Conservation (phyloP, 2,888 invertebrate genomes). For the Polyommatus icarus region DNA sequence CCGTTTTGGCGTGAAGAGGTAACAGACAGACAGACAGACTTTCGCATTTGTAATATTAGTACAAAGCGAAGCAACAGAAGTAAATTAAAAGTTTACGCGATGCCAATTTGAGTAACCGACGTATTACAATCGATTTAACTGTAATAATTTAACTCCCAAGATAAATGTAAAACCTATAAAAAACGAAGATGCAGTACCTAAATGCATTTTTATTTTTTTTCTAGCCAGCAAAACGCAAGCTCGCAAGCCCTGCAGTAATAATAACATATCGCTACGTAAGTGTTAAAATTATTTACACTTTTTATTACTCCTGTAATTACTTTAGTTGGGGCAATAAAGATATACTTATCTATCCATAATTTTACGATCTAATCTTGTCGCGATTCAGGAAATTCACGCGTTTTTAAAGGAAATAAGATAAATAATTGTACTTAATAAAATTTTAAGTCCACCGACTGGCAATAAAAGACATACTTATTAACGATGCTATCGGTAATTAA, state of each 20-base stretch:
- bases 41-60: too few relatives aligned
- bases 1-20: too few relatives aligned
- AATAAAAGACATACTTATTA: neutral
- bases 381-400: neutral
- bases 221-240: too few relatives aligned
- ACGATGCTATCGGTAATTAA: neutral
- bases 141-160: too few relatives aligned
- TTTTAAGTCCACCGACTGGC: neutral
- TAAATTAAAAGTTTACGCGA: too few relatives aligned
- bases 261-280: neutral
- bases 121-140: too few relatives aligned
- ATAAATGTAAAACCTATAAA: too few relatives aligned
- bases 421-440: neutral
- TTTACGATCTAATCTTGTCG: neutral
- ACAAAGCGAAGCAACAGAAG: too few relatives aligned
- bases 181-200: too few relatives aligned
- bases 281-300: neutral
- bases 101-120: too few relatives aligned
- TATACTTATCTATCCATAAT: conserved; percentile 3
- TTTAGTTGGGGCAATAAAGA: neutral
- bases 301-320: neutral
- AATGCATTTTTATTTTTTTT: too few relatives aligned
- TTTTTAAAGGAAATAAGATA: neutral
- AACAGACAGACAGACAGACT: too few relatives aligned
- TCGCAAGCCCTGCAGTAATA: neutral